Percentiles rank a stretch among this genome's conserved stretches.
Conservation (phyloP, 2,113 vertebrate genomes). For the Sterna hirundo region DNA sequence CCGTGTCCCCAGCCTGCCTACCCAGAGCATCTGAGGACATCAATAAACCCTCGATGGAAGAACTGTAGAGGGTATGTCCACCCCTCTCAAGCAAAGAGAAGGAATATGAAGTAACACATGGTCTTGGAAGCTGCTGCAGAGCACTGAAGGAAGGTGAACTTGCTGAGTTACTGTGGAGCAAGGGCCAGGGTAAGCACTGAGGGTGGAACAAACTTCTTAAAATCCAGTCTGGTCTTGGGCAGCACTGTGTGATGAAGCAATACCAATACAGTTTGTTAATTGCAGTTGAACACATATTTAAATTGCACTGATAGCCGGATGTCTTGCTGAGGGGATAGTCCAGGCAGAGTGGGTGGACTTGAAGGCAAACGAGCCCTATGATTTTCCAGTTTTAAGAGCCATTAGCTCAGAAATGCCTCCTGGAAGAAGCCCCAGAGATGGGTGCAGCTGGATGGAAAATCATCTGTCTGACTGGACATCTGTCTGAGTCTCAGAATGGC, state of each 20-base stretch:
- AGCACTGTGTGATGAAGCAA: background rate
- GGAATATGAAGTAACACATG: background rate
- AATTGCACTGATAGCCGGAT: background rate
- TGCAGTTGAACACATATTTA: background rate
- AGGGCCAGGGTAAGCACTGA: background rate
- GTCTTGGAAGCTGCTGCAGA: background rate
- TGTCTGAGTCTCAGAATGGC: background rate
- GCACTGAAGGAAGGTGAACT: background rate
- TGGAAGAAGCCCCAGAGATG: background rate
- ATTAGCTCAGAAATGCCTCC: background rate
- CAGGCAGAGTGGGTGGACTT: background rate
- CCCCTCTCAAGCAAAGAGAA: background rate
- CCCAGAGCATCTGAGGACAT: background rate
- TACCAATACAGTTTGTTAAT: background rate
- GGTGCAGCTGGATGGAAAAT: background rate
- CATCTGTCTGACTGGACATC: background rate
- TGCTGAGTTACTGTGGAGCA: background rate
- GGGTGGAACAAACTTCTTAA: background rate
- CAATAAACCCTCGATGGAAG: background rate
- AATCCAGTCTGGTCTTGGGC: background rate
- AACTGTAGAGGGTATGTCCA: background rate
- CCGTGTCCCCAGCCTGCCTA: background rate
- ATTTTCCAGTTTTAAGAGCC: background rate
- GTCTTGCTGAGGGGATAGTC: background rate
- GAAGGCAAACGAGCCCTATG: background rate